phyloP scores from a whole-genome alignment of 2,113 vertebrate species.

The Daboia siamensis region DNA sequence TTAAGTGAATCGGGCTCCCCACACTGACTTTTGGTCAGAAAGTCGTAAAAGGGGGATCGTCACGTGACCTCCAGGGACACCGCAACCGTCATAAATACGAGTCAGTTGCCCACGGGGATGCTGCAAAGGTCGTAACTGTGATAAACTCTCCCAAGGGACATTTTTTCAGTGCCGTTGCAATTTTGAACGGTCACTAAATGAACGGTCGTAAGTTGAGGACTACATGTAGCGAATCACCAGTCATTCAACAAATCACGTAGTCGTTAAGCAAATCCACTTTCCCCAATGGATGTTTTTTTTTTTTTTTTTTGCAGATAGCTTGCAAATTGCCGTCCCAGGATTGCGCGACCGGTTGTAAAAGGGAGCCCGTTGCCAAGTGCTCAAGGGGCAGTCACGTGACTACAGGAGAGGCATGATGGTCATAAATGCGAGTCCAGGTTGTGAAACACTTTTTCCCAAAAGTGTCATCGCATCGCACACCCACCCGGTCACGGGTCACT shows the following conservation, averaged over 20 bases:
- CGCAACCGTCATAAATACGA: neutral
- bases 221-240: neutral
- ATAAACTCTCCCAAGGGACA: neutral
- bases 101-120: neutral
- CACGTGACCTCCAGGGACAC: too few species aligned
- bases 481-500: constrained; percentile 61
- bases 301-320: too few species aligned
- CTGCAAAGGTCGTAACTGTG: neutral
- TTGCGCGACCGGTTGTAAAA: too few species aligned
- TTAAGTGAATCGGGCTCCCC: neutral
- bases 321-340: too few species aligned
- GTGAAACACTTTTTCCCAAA: too few species aligned
- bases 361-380: too few species aligned
- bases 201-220: neutral
- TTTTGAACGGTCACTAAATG: neutral
- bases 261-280: too few species aligned
- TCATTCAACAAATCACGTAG: neutral
- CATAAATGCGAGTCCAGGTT: too few species aligned
- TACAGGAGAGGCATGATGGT: too few species aligned
- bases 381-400: too few species aligned
- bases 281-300: too few species aligned
- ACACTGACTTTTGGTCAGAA: neutral
- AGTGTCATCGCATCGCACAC: constrained; percentile 40
- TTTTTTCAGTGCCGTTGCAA: neutral
- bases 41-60: neutral